Evolutionary conservation across 1,140 invertebrate genomes (phyloP).

Genomic region (Bradynema listronoti): DNA sequence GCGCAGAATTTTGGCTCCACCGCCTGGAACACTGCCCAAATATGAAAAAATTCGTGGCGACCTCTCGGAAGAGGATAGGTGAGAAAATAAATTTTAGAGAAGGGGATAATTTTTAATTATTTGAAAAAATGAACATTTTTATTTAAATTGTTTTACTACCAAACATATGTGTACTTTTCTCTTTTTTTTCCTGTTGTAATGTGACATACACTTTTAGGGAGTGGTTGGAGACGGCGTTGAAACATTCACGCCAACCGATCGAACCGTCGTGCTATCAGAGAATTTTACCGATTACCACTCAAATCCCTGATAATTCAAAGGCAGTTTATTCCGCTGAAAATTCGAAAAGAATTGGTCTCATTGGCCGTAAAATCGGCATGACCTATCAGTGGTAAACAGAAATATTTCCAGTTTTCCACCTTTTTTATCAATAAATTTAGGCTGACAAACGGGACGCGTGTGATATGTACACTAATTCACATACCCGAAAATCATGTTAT

Average conservation of each 20-base stretch:
- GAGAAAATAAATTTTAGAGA: neutral
- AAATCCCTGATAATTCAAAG: constrained; percentile 12
- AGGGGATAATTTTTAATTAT: neutral
- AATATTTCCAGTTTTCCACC: neutral
- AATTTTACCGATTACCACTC: neutral
- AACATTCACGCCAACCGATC: neutral
- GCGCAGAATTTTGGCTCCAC: constrained; percentile 18
- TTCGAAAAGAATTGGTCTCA: constrained; percentile 70
- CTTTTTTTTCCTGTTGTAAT: too few species aligned
- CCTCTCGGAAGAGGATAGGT: constrained; percentile 26
- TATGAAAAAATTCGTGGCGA: neutral
- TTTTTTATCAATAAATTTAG: constrained; percentile 27
- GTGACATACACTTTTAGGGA: constrained; percentile 2
- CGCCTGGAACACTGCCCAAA: constrained; percentile 26
- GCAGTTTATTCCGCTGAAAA: constrained; percentile 10
- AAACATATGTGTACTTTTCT: too few species aligned
- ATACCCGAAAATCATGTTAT: constrained; percentile 51
- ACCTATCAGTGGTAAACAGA: constrained; percentile 73
- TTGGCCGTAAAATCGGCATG: constrained; percentile 84
- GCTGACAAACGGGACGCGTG: constrained; percentile 43
- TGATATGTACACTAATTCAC: constrained; percentile 52
- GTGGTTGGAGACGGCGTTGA: neutral
- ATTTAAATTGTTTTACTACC: too few species aligned
- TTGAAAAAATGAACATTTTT: too few species aligned
- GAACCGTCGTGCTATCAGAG: constrained; percentile 5